These are phyloP conservation scores for Micromesistius poutassou DNA, from an alignment of 2,797 vertebrate genomes.

Conservation along the genomic window DNA sequence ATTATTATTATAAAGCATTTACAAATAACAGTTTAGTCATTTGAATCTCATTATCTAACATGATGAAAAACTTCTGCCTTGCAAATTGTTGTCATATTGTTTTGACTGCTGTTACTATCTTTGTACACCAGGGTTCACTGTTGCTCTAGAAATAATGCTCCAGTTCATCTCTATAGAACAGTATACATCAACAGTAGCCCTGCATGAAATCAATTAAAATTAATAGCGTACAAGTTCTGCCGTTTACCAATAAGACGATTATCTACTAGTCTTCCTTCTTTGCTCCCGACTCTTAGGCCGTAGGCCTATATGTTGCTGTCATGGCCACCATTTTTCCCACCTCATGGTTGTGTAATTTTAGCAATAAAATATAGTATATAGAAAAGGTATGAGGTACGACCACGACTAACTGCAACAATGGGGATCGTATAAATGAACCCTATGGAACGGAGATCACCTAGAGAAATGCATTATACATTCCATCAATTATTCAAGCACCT, in stretches of 20 bases:
- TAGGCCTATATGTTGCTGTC: background rate
- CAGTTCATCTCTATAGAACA: background rate
- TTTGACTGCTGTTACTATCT: constrained; percentile 15
- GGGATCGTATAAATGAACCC: constrained; percentile 57
- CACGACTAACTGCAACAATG: constrained; percentile 57
- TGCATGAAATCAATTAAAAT: background rate
- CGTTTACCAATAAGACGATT: background rate
- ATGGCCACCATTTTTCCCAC: background rate
- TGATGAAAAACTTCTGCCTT: background rate
- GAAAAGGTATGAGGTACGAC: constrained; percentile 45
- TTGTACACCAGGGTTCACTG: constrained; percentile 57
- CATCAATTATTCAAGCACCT: constrained; percentile 76
- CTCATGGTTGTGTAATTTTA: background rate
- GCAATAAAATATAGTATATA: background rate
- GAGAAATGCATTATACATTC: constrained; percentile 73
- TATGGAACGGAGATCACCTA: constrained; percentile 49
- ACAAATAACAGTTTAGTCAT: background rate
- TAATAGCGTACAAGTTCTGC: background rate
- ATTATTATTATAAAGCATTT: background rate
- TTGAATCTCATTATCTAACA: background rate
- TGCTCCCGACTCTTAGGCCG: background rate
- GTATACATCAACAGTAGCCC: background rate
- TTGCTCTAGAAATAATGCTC: constrained; percentile 46
- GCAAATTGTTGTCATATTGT: background rate
- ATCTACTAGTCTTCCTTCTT: background rate